Evolutionary conservation across 2,888 invertebrate genomes (phyloP).

Genomic region (Zygogramma bicolorata): DNA sequence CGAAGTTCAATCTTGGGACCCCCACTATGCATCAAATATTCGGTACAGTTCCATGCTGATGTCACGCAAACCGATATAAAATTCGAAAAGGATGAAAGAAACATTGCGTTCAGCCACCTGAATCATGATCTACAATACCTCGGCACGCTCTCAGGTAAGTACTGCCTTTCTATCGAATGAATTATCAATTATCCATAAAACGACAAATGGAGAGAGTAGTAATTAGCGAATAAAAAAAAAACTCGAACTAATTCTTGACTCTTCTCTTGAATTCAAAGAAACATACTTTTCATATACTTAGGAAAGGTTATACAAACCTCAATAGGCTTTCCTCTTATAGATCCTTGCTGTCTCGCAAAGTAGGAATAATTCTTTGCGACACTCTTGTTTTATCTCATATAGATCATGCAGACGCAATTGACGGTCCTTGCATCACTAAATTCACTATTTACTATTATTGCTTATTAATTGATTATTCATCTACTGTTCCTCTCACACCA

Average conservation of each 20-base stretch:
- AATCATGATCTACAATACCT: too few species aligned
- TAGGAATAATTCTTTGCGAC: not conserved
- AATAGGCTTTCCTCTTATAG: not conserved
- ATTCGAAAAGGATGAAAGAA: too few species aligned
- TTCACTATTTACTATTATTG: too few species aligned
- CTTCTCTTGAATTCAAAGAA: not conserved
- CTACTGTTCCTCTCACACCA: too few species aligned
- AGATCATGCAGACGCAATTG: not conserved
- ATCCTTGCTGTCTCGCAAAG: not conserved
- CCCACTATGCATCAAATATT: not conserved
- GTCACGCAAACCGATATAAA: too few species aligned
- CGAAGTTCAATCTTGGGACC: not conserved
- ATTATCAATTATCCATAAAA: not conserved
- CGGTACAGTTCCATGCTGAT: too few species aligned
- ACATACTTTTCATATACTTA: not conserved
- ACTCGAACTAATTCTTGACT: too few species aligned
- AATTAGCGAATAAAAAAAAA: not conserved
- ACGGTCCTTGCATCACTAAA: too few species aligned
- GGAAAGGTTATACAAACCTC: not conserved
- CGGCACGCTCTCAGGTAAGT: not conserved
- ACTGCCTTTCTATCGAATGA: not conserved
- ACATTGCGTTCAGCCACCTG: too few species aligned
- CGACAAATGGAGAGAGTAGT: too few species aligned
- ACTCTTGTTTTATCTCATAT: not conserved
- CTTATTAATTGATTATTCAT: too few species aligned